Evolutionary conservation across 53 echinoderm and acorn worm genomes (phyloP).

Genomic region (Echinarachnius parma): DNA sequence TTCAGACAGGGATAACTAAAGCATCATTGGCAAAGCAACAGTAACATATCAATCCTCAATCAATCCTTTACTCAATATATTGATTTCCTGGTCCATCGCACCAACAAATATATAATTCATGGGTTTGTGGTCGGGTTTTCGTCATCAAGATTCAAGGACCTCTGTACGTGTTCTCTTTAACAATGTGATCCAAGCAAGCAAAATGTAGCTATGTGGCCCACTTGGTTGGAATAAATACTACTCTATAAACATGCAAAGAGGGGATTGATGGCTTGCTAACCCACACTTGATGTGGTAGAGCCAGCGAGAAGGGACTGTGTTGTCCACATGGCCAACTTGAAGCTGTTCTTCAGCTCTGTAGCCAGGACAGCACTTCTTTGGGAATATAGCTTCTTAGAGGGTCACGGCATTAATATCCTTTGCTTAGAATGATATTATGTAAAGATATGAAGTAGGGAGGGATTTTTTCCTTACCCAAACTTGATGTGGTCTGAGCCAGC

Average conservation of each 20-base stretch:
- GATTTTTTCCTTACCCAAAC: conserved; percentile 96
- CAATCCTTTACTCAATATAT: neutral
- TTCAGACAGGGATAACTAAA: conserved; percentile 37
- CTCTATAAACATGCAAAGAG: too few relatives aligned
- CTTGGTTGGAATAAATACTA: too few relatives aligned
- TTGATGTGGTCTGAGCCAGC: conserved; percentile 91
- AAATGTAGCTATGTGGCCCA: too few relatives aligned
- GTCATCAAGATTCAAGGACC: too few relatives aligned
- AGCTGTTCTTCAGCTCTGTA: conserved; percentile 58
- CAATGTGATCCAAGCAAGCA: too few relatives aligned
- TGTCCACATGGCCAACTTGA: neutral
- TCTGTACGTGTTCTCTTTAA: too few relatives aligned
- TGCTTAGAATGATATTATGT: too few relatives aligned
- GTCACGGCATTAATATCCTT: too few relatives aligned
- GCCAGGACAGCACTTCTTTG: conserved; percentile 93
- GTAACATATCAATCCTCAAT: neutral
- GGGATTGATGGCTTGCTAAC: too few relatives aligned
- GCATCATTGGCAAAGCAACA: conserved; percentile 24
- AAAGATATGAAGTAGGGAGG: too few relatives aligned
- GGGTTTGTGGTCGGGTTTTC: too few relatives aligned
- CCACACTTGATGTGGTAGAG: neutral
- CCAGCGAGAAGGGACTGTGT: neutral
- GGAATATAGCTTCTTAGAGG: conserved; percentile 92
- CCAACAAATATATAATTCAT: too few relatives aligned
- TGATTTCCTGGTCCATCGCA: neutral